Base-by-base conservation (phyloP, 2,113 vertebrate genomes). In the Porphyrio hochstetteri region DNA sequence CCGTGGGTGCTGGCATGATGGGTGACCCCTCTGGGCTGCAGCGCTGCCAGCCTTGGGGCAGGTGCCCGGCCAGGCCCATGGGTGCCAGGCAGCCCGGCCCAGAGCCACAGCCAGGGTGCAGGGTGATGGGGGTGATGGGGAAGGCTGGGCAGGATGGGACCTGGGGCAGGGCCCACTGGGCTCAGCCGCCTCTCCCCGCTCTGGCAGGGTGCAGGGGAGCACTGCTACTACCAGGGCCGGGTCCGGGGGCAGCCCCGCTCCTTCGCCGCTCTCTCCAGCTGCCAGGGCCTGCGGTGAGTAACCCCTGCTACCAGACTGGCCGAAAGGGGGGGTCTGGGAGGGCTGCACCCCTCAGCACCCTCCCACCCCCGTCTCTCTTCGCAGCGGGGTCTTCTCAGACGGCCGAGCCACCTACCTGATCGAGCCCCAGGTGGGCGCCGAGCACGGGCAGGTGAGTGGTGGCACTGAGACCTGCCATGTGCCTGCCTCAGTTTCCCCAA, bases 161-260 rank as follows among this genome's bases (percentile, higher is more conserved):
- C 29, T 15, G 11, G 38, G 56, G 18, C 33, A 35, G 48, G 40
- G 42, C 10, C 35, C 1, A 3, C 40, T 35, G 1, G 3, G 69
- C 74, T 91, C 61, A 94, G 64, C 9, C 6, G 0, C 36, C 67
- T 56, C 14, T 85, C 33, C 12, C 60, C 2, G 1, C 68, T 83
- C 76, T 16, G 72, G 18, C 98, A 99, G 99, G 99, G 98, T 1
- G 82, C 97, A 0, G 98, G 98, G 50, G 99, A 99, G 94, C 99
- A 99, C 96, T 99, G 99, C 97, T 99, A 99, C 97, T 99, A 99
- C 98, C 99, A 99, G 28, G 99, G 99, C 33, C 95, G 80, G 52
- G 77, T 99, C 56, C 98, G 99, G 63, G 99, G 98, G 40, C 96
- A 97, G 80, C 96, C 97, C 0, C 91, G 60, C 42, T 99, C 99